Percentiles rank a stretch among this genome's conserved stretches.
phyloP scores from a whole-genome alignment of 2,113 vertebrate genomes.

The Aphyosemion australe region DNA sequence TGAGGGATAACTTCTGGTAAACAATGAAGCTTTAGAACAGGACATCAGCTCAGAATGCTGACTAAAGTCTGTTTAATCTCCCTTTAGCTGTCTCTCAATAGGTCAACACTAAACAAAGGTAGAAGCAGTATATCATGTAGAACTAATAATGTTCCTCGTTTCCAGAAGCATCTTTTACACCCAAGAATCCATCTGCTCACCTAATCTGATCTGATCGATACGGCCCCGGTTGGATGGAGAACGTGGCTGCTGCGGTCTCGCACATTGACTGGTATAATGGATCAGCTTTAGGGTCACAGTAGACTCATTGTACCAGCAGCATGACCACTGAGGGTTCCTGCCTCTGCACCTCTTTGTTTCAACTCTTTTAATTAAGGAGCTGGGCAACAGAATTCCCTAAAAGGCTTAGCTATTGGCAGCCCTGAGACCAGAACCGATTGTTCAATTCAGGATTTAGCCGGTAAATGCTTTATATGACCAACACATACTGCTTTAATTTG shows the following conservation, averaged over 20 bases:
- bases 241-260: constrained; percentile 59
- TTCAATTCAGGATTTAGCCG: constrained; percentile 66
- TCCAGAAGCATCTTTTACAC: constrained; percentile 48
- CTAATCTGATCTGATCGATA: constrained; percentile 72
- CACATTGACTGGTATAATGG: constrained; percentile 73
- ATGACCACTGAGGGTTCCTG: constrained; percentile 68
- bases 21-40: background rate
- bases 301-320: constrained; percentile 69
- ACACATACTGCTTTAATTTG: constrained; percentile 54
- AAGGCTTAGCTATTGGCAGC: constrained; percentile 74
- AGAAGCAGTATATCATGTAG: constrained; percentile 2
- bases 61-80: background rate
- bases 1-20: background rate
- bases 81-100: background rate
- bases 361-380: constrained; percentile 74
- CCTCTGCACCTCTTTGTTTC: constrained; percentile 70
- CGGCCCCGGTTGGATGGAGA: constrained; percentile 43
- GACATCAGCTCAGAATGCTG: too few species aligned
- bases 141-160: background rate
- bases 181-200: constrained; percentile 65
- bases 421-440: constrained; percentile 60
- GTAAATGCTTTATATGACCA: constrained; percentile 54
- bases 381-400: constrained; percentile 70
- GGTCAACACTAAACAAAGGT: constrained; percentile 34
- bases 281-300: constrained; percentile 70